phyloP scores from a whole-genome alignment of 2,888 invertebrate species.

The Apomyelois bistriatella region DNA sequence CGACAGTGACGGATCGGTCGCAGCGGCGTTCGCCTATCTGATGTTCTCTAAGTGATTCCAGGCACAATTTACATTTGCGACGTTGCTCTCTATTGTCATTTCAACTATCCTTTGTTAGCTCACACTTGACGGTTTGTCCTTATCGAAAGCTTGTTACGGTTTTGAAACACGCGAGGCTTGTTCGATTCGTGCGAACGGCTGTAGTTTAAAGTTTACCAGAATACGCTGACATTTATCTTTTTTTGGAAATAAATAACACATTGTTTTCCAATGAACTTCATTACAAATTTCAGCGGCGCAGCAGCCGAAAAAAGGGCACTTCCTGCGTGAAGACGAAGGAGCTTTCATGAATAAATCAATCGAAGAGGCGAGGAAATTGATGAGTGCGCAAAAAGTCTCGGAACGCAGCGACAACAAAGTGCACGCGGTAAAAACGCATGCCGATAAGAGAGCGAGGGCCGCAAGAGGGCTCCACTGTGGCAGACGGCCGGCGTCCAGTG shows the following conservation, averaged over 20 bases:
- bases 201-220: constrained; percentile 19
- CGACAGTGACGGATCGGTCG: constrained; percentile 78
- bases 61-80: constrained; percentile 73
- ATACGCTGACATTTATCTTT: constrained; percentile 28
- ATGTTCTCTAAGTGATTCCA: constrained; percentile 76
- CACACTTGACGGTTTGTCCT: constrained; percentile 34
- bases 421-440: constrained; percentile 67
- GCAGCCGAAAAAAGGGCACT: constrained; percentile 66
- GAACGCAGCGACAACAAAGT: constrained; percentile 73
- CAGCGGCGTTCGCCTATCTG: constrained; percentile 73
- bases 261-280: constrained; percentile 75
- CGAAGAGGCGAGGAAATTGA: constrained; percentile 77
- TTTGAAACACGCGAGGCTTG: constrained; percentile 21
- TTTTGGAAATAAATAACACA: constrained; percentile 65
- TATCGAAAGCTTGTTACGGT: constrained; percentile 28
- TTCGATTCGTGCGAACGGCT: constrained; percentile 18
- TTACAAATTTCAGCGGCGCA: constrained; percentile 71
- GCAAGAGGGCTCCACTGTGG: constrained; percentile 27
- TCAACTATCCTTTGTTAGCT: constrained; percentile 58
- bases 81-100: constrained; percentile 69
- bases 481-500: constrained; percentile 44
- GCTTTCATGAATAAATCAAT: constrained; percentile 78
- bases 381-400: constrained; percentile 70
- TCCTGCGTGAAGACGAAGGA: constrained; percentile 70
- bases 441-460: constrained; percentile 47